A percentile compares a stretch with the other conserved stretches of the same genome.
Conservation (phyloP, 2,888 invertebrate genomes). For the Mythimna pallens region DNA sequence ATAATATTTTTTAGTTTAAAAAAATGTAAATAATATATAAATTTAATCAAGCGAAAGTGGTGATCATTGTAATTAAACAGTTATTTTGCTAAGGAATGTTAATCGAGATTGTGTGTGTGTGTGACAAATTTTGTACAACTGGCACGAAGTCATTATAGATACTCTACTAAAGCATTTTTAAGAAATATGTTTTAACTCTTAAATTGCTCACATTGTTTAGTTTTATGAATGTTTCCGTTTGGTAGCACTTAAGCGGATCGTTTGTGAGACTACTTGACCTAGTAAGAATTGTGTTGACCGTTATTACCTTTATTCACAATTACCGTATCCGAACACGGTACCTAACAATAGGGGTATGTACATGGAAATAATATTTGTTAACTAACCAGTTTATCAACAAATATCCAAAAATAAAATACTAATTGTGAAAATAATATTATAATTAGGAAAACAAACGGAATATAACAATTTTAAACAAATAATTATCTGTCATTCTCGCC, state of each 20-base stretch:
- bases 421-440: no score
- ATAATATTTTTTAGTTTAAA: conserved; percentile 68
- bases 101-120: conserved; percentile 68
- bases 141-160: conserved; percentile 70
- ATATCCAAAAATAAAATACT: no score
- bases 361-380: no score
- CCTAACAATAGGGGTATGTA: no score
- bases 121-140: conserved; percentile 67
- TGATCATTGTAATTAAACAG: conserved; percentile 68
- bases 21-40: conserved; percentile 70
- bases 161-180: conserved; percentile 40
- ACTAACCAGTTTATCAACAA: no score
- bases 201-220: conserved; percentile 59
- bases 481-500: no score
- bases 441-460: no score
- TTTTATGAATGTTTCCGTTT: conserved; percentile 60
- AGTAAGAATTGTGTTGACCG: conserved; percentile 36
- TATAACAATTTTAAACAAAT: no score
- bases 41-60: conserved; percentile 66
- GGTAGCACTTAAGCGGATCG: conserved; percentile 37
- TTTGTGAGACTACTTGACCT: conserved; percentile 45
- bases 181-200: conserved; percentile 55
- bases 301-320: not conserved
- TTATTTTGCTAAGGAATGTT: conserved; percentile 69
- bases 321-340: no score